These are phyloP conservation scores for Cheirogaleus medius DNA, from an alignment of 2,113 vertebrate genomes.

Conservation along the genomic window DNA sequence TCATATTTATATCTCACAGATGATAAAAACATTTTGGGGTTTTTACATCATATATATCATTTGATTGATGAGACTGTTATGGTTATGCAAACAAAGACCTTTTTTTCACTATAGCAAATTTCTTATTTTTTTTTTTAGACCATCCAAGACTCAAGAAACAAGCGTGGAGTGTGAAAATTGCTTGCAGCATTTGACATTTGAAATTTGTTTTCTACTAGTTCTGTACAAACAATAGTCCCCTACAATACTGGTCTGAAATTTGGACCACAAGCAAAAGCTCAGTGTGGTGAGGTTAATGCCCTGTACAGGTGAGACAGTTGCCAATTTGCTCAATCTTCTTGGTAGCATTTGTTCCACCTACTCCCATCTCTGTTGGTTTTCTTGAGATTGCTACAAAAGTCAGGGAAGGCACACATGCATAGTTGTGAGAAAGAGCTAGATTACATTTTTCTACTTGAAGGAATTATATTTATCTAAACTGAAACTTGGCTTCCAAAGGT, in stretches of 20 bases:
- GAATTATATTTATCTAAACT: slow-evolving; percentile 57
- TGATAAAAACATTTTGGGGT: neutral
- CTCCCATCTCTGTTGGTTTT: neutral
- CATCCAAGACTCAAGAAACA: neutral
- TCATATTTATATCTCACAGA: neutral
- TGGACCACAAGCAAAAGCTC: slow-evolving; percentile 4
- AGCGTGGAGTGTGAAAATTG: slow-evolving; percentile 33
- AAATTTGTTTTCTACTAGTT: slow-evolving; percentile 33
- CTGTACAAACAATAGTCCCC: neutral
- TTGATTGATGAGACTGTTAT: neutral
- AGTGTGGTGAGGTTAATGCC: neutral
- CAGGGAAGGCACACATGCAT: neutral
- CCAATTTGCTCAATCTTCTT: neutral
- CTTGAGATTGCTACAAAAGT: neutral
- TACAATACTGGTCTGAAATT: neutral
- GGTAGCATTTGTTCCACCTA: neutral
- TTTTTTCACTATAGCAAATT: neutral
- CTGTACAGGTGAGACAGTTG: neutral
- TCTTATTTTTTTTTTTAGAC: neutral
- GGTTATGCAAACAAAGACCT: neutral
- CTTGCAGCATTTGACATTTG: slow-evolving; percentile 40
- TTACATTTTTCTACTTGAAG: slow-evolving; percentile 13
- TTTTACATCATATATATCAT: neutral
- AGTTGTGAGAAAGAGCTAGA: slow-evolving; percentile 36
- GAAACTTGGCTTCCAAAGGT: slow-evolving; percentile 58